Evolutionary conservation across 2,888 invertebrate species (phyloP), one percentile per base, ranked within the genome.

Genomic region (Lampropteryx suffumata): DNA sequence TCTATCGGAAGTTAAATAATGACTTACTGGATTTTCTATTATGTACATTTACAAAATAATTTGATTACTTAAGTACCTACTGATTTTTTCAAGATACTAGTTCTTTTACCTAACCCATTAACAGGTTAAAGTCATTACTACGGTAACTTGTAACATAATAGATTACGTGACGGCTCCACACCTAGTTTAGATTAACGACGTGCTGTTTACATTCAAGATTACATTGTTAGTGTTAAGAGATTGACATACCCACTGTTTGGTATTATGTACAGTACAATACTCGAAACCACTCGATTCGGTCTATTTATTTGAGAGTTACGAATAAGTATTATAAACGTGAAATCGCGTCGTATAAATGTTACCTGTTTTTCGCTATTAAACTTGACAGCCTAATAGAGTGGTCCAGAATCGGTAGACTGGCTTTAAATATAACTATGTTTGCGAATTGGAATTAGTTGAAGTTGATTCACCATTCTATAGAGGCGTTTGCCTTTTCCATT

Each of bases 121-220:
- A 53, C 49, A 47, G 39, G 53, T 39, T 53, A 49, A 56, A 50
- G 41, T 52, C 34, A 58, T 52, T 54, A 52, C 32, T 40, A 30
- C 40, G 32, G 21, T 55, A 55, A 56, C 42, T 52, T 42, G 51
- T 46, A 46, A 48, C 62, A 55, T 73, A 67, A 72, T 69, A 61
- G 64, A 55, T 54, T 71, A 71, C 72, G 71, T 74, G 74, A 63
- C 61, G 50, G 37, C 51, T 46, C 45, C 47, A 37, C 46, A 55
- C 50, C 50, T 53, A 46, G 55, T 57, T 46, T 42, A 64, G 72
- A 67, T 67, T 74, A 71, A 73, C 58, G 21, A 41, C 34, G 35
- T 11, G 43, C 42, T 69, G 72, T 71, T 68, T 67, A 60, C 63
- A 49, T 46, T 52, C 35, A 17, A 50, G 62, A 69, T 69, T 66